phyloP scores from a whole-genome alignment of 2,888 invertebrate genomes.

The Eilema sororculum region DNA sequence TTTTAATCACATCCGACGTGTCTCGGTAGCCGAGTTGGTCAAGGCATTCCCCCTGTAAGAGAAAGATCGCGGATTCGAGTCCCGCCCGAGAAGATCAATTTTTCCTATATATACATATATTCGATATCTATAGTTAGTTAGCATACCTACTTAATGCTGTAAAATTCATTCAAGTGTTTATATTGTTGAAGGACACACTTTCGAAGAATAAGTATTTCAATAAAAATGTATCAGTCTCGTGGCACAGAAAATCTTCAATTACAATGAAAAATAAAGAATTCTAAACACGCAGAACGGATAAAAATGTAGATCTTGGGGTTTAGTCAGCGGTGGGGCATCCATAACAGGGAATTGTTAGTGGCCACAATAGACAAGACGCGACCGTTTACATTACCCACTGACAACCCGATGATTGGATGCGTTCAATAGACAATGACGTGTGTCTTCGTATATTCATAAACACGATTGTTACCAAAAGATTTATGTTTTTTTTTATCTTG shows the following conservation, averaged over 20 bases:
- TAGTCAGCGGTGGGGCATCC: conserved; percentile 76
- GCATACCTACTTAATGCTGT: too few relatives aligned
- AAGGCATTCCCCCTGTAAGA: too few relatives aligned
- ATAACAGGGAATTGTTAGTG: conserved; percentile 78
- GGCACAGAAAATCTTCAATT: not conserved
- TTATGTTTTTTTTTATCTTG: conserved; percentile 41
- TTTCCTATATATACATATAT: too few relatives aligned
- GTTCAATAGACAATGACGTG: conserved; percentile 75
- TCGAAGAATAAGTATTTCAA: not conserved
- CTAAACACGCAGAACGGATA: conserved; percentile 24
- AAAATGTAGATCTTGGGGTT: conserved; percentile 48
- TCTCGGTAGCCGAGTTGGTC: too few relatives aligned
- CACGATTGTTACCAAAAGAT: conserved; percentile 55
- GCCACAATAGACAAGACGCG: conserved; percentile 71
- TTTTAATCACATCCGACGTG: too few relatives aligned
- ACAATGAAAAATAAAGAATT: conserved; percentile 12
- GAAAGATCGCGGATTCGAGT: too few relatives aligned
- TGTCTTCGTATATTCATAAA: conserved; percentile 59
- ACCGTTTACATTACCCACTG: conserved; percentile 67
- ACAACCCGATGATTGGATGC: conserved; percentile 68
- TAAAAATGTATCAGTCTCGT: not conserved
- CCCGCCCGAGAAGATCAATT: too few relatives aligned
- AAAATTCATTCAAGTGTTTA: too few relatives aligned
- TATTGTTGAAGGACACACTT: not conserved
- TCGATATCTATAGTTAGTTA: too few relatives aligned